Conservation (phyloP, 2,113 vertebrate genomes). For the pig (Sus scrofa) region T2T-Sscrofa CM000817.6:81551501-81552000, state of each 20-base stretch:
- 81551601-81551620: constrained; percentile 17
- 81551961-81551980: neutral
- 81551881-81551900: neutral
- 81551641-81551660: constrained; percentile 23
- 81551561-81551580: neutral
- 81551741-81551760: neutral
- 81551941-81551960: neutral
- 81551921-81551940: neutral
- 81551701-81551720: constrained; percentile 54
- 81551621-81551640: constrained; percentile 11
- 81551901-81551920: neutral
- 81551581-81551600: neutral
- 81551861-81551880: neutral
- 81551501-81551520: neutral
- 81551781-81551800: neutral
- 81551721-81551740: constrained; percentile 53
- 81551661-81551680: neutral
- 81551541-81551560: neutral
- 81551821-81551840: neutral
- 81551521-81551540: neutral
- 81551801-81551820: neutral
- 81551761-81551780: neutral
- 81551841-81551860: neutral
- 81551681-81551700: constrained; percentile 59
- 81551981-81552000: neutral